Conservation (phyloP, 2,888 invertebrate species). For the Mimachlamys varia region DNA sequence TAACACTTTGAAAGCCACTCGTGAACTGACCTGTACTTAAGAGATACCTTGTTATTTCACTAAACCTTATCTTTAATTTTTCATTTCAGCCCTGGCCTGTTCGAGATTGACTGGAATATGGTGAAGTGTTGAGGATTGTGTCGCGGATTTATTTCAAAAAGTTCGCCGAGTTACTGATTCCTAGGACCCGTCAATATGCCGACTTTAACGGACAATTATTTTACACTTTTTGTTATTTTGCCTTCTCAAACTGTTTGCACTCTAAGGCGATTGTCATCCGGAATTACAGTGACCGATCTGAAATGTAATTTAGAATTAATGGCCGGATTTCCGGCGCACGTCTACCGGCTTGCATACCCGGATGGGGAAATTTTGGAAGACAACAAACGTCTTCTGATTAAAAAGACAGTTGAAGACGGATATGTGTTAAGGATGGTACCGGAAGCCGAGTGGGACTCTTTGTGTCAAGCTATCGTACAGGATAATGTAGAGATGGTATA, state of each 20-base stretch:
- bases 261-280: constrained; percentile 64
- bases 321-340: constrained; percentile 68
- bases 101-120: background rate
- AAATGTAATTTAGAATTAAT: constrained; percentile 67
- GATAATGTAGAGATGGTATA: constrained; percentile 66
- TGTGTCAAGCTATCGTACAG: constrained; percentile 57
- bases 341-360: constrained; percentile 65
- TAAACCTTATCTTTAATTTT: background rate
- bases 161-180: background rate
- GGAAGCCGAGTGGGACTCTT: constrained; percentile 64
- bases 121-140: background rate
- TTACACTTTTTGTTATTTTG: constrained; percentile 69
- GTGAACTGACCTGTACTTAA: background rate
- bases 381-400: constrained; percentile 62
- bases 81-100: background rate
- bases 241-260: constrained; percentile 70
- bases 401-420: constrained; percentile 69
- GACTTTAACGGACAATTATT: constrained; percentile 45
- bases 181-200: background rate
- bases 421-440: constrained; percentile 65
- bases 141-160: background rate
- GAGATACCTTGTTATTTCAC: background rate
- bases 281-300: constrained; percentile 63
- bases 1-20: background rate
- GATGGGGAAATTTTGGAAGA: constrained; percentile 65